A percentile compares a stretch with the other conserved stretches of the same genome.
Evolutionary conservation across 2,113 vertebrate genomes (phyloP).

Genomic region (Cavia aperea): DNA sequence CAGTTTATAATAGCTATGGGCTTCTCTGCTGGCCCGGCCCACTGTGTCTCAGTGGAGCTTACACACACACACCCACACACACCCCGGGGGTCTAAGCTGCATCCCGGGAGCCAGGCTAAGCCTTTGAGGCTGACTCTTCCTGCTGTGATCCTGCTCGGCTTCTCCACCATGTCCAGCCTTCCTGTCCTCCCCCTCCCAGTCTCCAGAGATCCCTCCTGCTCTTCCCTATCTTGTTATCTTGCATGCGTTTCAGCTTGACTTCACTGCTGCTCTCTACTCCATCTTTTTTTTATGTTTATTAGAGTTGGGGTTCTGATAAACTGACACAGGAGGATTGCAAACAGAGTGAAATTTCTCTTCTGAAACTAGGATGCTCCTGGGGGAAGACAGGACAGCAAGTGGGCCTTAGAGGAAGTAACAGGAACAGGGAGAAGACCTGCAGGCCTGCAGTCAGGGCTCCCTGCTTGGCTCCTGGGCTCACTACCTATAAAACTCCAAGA

Average conservation of each 20-base stretch:
- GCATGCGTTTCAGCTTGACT: background rate
- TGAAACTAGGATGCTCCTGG: background rate
- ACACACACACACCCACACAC: background rate
- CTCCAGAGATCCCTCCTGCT: background rate
- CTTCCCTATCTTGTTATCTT: background rate
- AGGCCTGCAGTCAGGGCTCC: background rate
- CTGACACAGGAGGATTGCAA: background rate
- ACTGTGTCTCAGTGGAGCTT: background rate
- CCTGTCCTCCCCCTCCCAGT: background rate
- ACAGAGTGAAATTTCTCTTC: background rate
- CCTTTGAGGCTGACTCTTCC: background rate
- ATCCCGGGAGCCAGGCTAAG: background rate
- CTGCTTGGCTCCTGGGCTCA: background rate
- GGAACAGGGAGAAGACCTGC: background rate
- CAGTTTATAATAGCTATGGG: background rate
- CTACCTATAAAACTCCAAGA: background rate
- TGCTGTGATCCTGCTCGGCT: background rate
- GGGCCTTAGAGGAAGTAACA: background rate
- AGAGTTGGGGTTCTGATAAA: background rate
- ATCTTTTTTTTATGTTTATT: background rate
- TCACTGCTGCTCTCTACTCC: background rate
- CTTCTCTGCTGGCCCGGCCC: background rate
- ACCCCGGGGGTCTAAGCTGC: background rate
- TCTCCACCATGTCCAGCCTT: background rate
- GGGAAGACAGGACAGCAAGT: background rate